These are phyloP conservation scores for Philereme vetulata DNA, from an alignment of 2,888 invertebrate species.

Conservation along the genomic window DNA sequence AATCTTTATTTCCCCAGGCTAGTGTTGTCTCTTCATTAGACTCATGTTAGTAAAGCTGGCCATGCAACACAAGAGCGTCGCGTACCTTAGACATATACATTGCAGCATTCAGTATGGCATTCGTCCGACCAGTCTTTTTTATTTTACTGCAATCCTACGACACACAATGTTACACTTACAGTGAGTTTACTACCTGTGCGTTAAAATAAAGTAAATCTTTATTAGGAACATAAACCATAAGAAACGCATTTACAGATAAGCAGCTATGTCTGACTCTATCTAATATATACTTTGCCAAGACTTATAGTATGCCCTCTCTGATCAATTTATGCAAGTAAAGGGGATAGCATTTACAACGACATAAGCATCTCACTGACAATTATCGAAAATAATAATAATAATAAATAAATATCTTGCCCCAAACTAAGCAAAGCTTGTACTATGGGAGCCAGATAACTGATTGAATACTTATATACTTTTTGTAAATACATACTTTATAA, in stretches of 20 bases:
- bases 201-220: too few relatives aligned
- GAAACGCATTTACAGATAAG: slow-evolving; percentile 20
- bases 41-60: slow-evolving; percentile 42
- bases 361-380: too few relatives aligned
- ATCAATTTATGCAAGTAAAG: background rate
- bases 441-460: too few relatives aligned
- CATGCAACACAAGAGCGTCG: slow-evolving; percentile 43
- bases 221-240: too few relatives aligned
- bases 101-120: slow-evolving; percentile 86
- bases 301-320: background rate
- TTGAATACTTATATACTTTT: too few relatives aligned
- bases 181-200: background rate
- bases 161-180: slow-evolving; percentile 56
- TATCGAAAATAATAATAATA: too few relatives aligned
- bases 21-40: background rate
- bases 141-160: slow-evolving; percentile 86
- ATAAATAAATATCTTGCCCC: too few relatives aligned
- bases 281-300: background rate
- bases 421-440: too few relatives aligned
- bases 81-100: slow-evolving; percentile 88
- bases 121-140: slow-evolving; percentile 84
- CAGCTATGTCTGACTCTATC: background rate
- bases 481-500: too few relatives aligned
- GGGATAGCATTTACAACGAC: too few relatives aligned
- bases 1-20: too few relatives aligned